These are phyloP conservation scores for Eurytoma adleriae DNA, from an alignment of 2,888 invertebrate species.

Conservation along the genomic window DNA sequence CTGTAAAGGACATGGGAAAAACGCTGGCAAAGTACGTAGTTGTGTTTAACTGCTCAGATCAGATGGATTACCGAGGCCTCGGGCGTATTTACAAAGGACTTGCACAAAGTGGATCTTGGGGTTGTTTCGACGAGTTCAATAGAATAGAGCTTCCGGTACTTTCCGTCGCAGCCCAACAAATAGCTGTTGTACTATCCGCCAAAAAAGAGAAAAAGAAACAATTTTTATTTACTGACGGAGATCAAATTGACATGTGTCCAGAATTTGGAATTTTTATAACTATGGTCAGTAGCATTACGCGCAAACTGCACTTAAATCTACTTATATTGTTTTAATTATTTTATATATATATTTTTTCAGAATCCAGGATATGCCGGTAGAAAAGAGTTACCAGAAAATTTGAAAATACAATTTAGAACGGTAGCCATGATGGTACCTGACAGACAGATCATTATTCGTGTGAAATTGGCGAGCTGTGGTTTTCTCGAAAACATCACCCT, in stretches of 20 bases:
- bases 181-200: slow-evolving; percentile 93
- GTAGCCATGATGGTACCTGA: slow-evolving; percentile 99
- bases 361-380: slow-evolving; percentile 98
- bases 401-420: slow-evolving; percentile 97
- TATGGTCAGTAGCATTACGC: slow-evolving; percentile 82
- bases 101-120: slow-evolving; percentile 97
- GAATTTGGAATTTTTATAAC: slow-evolving; percentile 99
- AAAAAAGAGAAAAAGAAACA: slow-evolving; percentile 95
- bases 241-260: slow-evolving; percentile 92
- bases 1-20: slow-evolving; percentile 98
- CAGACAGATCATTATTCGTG: slow-evolving; percentile 96
- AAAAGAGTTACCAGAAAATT: slow-evolving; percentile 96
- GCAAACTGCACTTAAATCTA: background rate
- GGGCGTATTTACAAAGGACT: slow-evolving; percentile 97
- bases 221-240: slow-evolving; percentile 96
- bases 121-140: slow-evolving; percentile 98
- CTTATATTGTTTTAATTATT: background rate
- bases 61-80: slow-evolving; percentile 98
- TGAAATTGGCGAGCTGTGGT: slow-evolving; percentile 96
- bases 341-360: slow-evolving; percentile 76
- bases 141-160: slow-evolving; percentile 95
- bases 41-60: slow-evolving; percentile 98
- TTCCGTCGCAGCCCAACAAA: slow-evolving; percentile 97
- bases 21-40: slow-evolving; percentile 97
- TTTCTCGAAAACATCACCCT: slow-evolving; percentile 96